Conservation (phyloP, 2,797 vertebrate species). For the Scleropages formosus region DNA sequence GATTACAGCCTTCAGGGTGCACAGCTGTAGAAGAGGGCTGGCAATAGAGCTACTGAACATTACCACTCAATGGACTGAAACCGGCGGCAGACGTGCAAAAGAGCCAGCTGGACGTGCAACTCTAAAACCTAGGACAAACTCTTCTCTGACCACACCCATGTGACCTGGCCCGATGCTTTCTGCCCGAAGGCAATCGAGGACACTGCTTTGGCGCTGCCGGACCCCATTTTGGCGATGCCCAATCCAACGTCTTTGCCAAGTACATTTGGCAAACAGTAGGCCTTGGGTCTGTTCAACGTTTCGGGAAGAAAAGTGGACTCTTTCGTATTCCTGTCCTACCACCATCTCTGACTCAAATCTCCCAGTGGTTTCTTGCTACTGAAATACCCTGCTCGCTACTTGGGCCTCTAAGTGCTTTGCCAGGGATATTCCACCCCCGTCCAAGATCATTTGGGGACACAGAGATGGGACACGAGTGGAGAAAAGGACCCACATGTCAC, state of each 20-base stretch:
- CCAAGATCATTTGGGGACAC: background rate
- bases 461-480: no score
- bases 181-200: background rate
- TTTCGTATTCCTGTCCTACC: background rate
- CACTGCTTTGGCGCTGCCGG: background rate
- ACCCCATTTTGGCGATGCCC: background rate
- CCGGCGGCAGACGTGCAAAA: no score
- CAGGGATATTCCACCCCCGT: background rate
- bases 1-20: no score
- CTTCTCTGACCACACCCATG: conserved; percentile 7
- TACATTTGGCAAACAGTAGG: conserved; percentile 13
- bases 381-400: background rate
- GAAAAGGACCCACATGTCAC: no score
- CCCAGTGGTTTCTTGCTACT: background rate
- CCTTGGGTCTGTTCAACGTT: background rate
- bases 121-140: background rate
- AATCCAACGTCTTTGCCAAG: background rate
- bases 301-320: conserved; percentile 2
- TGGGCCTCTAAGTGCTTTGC: background rate
- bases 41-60: no score
- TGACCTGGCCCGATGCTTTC: background rate
- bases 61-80: no score
- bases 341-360: conserved; percentile 4
- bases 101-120: background rate
- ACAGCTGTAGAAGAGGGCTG: no score